Conservation (phyloP, 2,113 vertebrate genomes). For the Rhea pennata region DNA sequence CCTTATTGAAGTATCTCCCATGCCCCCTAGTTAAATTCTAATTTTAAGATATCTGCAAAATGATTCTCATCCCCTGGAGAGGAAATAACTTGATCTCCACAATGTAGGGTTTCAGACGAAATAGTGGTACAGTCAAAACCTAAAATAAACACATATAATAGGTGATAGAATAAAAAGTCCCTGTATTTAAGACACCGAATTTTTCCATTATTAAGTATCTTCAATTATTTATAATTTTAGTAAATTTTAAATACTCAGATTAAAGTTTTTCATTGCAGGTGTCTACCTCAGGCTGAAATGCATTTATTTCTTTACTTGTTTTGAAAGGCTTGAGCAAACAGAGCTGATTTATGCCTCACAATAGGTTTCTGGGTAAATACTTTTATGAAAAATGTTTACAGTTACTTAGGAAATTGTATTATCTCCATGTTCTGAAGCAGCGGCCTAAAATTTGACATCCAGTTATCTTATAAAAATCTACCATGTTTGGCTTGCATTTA, state of each 20-base stretch:
- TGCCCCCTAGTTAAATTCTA: conserved; percentile 33
- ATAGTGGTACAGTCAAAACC: background rate
- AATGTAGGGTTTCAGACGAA: background rate
- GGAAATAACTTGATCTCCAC: conserved; percentile 8
- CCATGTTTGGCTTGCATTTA: background rate
- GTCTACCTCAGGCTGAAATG: background rate
- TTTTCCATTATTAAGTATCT: background rate
- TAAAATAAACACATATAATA: background rate
- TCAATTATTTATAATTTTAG: background rate
- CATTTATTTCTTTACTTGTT: background rate
- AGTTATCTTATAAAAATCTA: conserved; percentile 3
- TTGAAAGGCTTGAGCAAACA: background rate
- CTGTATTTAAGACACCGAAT: background rate
- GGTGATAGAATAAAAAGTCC: background rate
- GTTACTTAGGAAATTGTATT: conserved; percentile 1
- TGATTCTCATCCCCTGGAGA: background rate
- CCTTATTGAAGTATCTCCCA: conserved; percentile 14
- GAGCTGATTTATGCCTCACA: background rate
- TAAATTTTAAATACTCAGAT: background rate
- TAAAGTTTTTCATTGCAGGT: background rate
- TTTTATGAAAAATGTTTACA: conserved; percentile 11
- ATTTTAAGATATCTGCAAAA: conserved; percentile 26
- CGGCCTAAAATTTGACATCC: background rate
- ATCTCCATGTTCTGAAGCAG: conserved; percentile 5
- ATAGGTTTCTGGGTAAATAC: background rate